Evolutionary conservation across 1,140 invertebrate genomes (phyloP), one percentile per base, ranked within the genome.

Genomic region (Triops cancriformis): DNA sequence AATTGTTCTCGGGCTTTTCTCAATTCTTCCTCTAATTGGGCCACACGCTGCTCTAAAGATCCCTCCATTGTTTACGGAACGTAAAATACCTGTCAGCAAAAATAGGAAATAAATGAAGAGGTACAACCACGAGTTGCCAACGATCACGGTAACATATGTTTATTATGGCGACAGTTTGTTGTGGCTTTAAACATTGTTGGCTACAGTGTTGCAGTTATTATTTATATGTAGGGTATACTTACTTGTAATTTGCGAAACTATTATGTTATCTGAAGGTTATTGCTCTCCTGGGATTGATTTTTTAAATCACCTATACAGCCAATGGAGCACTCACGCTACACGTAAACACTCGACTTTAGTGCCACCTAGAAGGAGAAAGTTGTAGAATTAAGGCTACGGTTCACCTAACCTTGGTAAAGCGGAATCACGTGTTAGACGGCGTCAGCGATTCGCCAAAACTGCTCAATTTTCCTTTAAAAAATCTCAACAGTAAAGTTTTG

Each of bases 41-140:
- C 77, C n/a, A 78, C 45, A 41, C 73, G 73, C 41, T 74, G 73
- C 18, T 78, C 42, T 23, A 78, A 64, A 5, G 51, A 73, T n/a
- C 73, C 77, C 45, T 78, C 77, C 42, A 78, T 76, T 26, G 26
- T 76, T 26, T 31, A 31, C 2, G n/a, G 23, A n/a, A 27, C 27
- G 6, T 1, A n/a, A 27, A 0, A 26, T 26, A 26, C 5, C 5
- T 64, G 51, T 64, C 6, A 23, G 18, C 51, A 64, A 9, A 64
- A 18, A 11, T 2, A 10, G 9, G 10, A 18, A 64, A 9, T 18
- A 64, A 18, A 64, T 23, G 23, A 64, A 64, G 23, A 64, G 23
- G 2, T 37, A 7, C 31, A 37, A 37, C 7, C 2, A 4, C 31
- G 2, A 37, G 31, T 37, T 2, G 31, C 7, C 2, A 37, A 7